Conservation (phyloP, 2,888 invertebrate species). For the Hololepta plana region DNA sequence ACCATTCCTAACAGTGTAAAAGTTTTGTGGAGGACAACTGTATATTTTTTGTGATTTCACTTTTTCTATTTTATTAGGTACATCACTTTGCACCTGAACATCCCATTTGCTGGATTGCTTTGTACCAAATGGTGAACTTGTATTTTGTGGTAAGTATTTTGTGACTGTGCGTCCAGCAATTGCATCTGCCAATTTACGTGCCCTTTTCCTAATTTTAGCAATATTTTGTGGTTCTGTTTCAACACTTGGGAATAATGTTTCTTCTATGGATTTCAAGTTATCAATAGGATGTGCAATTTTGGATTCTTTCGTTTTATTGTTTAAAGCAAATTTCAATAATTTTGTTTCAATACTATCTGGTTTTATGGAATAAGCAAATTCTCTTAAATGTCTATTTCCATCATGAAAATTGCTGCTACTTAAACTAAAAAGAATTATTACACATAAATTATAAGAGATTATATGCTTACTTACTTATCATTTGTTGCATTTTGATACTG, state of each 20-base stretch:
- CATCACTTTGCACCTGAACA: too few relatives aligned
- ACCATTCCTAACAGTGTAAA: conserved; percentile 33
- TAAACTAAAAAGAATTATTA: conserved; percentile 2
- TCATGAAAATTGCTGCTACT: conserved; percentile 6
- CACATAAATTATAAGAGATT: conserved; percentile 1
- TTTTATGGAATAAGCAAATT: conserved; percentile 17
- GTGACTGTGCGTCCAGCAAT: too few relatives aligned
- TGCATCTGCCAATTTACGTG: conserved; percentile 23
- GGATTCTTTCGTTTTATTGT: conserved; percentile 8
- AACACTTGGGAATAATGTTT: conserved; percentile 30
- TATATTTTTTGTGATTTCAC: conserved; percentile 12
- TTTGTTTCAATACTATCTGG: conserved; percentile 21
- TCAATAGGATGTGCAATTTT: conserved; percentile 31
- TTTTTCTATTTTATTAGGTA: conserved; percentile 5
- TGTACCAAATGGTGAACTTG: too few relatives aligned
- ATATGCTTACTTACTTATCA: not conserved
- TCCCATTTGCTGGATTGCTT: too few relatives aligned
- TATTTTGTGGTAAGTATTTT: too few relatives aligned
- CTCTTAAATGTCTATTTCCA: conserved; percentile 12
- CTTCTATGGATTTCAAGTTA: conserved; percentile 30
- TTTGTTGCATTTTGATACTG: not conserved
- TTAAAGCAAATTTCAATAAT: conserved; percentile 18
- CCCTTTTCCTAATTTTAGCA: conserved; percentile 30
- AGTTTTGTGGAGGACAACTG: conserved; percentile 21
- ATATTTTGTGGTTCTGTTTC: conserved; percentile 25